Conservation (phyloP, 2,113 vertebrate genomes). For the Gobius niger region DNA sequence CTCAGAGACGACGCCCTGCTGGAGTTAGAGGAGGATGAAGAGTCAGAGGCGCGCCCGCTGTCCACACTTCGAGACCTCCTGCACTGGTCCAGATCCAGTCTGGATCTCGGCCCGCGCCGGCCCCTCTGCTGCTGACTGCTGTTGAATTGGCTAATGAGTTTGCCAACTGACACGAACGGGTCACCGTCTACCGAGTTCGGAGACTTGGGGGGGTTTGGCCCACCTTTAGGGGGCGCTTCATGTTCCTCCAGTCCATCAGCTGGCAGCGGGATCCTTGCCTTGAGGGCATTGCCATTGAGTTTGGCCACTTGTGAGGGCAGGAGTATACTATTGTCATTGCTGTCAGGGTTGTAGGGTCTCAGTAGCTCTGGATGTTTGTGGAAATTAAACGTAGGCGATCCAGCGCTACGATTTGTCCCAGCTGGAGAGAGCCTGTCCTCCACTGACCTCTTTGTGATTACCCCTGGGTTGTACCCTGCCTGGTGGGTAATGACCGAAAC, state of each 20-base stretch:
- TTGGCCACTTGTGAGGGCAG: slow-evolving; percentile 43
- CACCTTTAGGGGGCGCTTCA: slow-evolving; percentile 19
- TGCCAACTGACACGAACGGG: slow-evolving; percentile 84
- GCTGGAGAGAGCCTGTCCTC: slow-evolving; percentile 58
- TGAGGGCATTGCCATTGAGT: slow-evolving; percentile 46
- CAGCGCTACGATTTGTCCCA: slow-evolving; percentile 45
- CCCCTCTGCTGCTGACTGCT: slow-evolving; percentile 81
- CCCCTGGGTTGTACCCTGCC: slow-evolving; percentile 54
- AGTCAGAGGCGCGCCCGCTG: slow-evolving; percentile 60
- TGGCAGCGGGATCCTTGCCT: slow-evolving; percentile 69
- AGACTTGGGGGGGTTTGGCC: slow-evolving; percentile 27
- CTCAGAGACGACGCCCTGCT: slow-evolving; percentile 62
- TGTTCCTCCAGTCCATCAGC: slow-evolving; percentile 58
- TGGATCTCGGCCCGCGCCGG: slow-evolving; percentile 79
- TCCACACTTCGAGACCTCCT: slow-evolving; percentile 87
- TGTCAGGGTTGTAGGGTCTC: slow-evolving; percentile 86
- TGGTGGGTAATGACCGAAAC: slow-evolving; percentile 65
- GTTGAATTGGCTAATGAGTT: slow-evolving; percentile 89
- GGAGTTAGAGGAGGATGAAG: slow-evolving; percentile 66
- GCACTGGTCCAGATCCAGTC: slow-evolving; percentile 82
- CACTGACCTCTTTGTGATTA: slow-evolving; percentile 47
- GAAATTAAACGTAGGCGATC: slow-evolving; percentile 79
- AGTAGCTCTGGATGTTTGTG: slow-evolving; percentile 87
- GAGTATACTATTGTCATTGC: slow-evolving; percentile 67
- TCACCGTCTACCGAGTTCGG: slow-evolving; percentile 80